Base-by-base conservation (phyloP, 2,888 invertebrate genomes). In the Onthophagus sagittarius region DNA sequence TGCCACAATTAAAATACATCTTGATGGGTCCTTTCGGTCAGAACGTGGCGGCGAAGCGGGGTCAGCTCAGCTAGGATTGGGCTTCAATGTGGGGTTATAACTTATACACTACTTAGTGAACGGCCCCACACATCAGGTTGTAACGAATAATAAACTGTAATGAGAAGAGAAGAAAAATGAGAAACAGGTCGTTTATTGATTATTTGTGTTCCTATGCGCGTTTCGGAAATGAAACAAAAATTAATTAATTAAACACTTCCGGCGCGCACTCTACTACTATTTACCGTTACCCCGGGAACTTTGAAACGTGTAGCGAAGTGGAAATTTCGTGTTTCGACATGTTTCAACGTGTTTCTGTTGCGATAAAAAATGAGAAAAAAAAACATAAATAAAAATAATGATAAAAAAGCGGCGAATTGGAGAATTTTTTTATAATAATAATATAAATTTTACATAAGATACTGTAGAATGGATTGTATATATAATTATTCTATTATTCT, bases 1-100 rank as follows among this genome's bases (percentile, higher is more conserved):
- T 94, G 94, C 92, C 93, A 53, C 95, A 95, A 86, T 87, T 95
- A 86, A 93, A 93, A 83, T 95, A 94, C 87, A 94, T 95, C 92
- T 89, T 94, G 86, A 31, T 88, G 7, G 87, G 83, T 75, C 79
- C 83, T 80, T 82, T 85, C 77, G 84, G 84, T 76, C 83, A 84
- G 76, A 84, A 83, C 74, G 82, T 82, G 74, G 83, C 84, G 79
- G 83, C 86, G 62, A 89, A 89, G 81, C 86, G 89, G 2, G 23
- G 23, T 72, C 88, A 88, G 79, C 85, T 88, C 79, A 88, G 87
- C 81, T 90, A 89, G 89, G 89, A 89, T 81, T 89, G 88, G 88
- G 80, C 81, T 73, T 78, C 78, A 72, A 82, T 83, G 83, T 83
- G 83, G 81, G 82, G 82, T 76, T 81, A 83, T 72, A 77, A 80